These are phyloP conservation scores for Percopsis omiscomaycus DNA, from an alignment of 2,797 vertebrate genomes.

Conservation along the genomic window DNA sequence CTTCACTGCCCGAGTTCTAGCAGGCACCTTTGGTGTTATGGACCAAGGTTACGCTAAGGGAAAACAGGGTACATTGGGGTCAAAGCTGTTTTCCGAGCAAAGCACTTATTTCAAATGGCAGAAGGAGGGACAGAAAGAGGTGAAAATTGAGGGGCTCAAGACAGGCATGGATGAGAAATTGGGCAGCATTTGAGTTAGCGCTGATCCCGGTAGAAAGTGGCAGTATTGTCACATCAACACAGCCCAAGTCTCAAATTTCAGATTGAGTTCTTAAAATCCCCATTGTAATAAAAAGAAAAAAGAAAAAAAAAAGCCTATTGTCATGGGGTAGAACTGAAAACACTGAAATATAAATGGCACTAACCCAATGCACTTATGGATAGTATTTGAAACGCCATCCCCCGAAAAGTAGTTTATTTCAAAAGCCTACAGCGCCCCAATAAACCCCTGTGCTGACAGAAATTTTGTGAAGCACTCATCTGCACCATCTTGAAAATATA, in stretches of 20 bases:
- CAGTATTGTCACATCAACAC: conserved; percentile 10
- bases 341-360: background rate
- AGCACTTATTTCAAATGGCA: conserved; percentile 15
- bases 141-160: conserved; percentile 6
- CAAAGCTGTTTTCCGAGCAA: conserved; percentile 8
- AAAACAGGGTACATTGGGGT: conserved; percentile 1
- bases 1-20: background rate
- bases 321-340: background rate
- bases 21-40: background rate
- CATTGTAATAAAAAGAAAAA: background rate
- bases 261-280: conserved; percentile 4
- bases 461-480: background rate
- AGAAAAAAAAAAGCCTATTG: background rate
- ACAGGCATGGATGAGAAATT: conserved; percentile 7
- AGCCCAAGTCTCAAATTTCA: conserved; percentile 18
- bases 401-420: conserved; percentile 1
- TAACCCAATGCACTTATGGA: background rate
- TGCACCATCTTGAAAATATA: background rate
- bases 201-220: conserved; percentile 7
- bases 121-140: background rate
- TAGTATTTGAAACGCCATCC: background rate
- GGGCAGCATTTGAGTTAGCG: background rate
- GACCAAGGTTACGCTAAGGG: conserved; percentile 2
- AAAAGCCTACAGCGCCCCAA: background rate
- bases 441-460: conserved; percentile 1